These are phyloP conservation scores for Alethe diademata DNA, from an alignment of 2,113 vertebrate genomes.

Conservation along the genomic window DNA sequence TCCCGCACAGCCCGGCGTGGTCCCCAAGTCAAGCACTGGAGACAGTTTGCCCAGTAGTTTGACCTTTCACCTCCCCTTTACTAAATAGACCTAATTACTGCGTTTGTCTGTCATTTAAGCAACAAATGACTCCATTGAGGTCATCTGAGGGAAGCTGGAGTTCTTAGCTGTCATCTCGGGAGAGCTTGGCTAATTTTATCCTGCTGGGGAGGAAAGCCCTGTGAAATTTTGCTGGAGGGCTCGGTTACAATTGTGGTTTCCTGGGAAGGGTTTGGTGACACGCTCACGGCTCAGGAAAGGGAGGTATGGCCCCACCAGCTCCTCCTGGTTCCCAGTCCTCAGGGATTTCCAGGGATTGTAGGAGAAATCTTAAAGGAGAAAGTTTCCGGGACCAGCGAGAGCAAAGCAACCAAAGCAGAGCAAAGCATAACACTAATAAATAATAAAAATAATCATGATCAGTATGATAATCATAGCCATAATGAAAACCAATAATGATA, in stretches of 20 bases:
- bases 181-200: conserved; percentile 67
- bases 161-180: conserved; percentile 59
- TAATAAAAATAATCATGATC: neutral
- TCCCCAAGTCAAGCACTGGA: conserved; percentile 76
- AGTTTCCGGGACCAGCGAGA: neutral
- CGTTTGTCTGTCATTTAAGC: conserved; percentile 89
- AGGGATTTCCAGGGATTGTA: rapidly evolving
- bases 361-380: neutral
- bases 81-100: conserved; percentile 91
- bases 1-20: conserved; percentile 5
- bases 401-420: neutral
- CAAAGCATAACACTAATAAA: neutral
- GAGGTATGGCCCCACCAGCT: neutral
- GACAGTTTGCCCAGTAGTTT: conserved; percentile 77
- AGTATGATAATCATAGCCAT: neutral
- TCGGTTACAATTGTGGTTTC: neutral
- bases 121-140: conserved; percentile 87
- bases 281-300: neutral
- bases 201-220: conserved; percentile 63
- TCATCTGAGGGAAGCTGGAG: conserved; percentile 64
- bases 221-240: conserved; percentile 42
- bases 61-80: conserved; percentile 86
- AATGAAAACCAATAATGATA: neutral
- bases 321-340: neutral
- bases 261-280: conserved; percentile 5